These are phyloP conservation scores for Solenopsis invicta DNA, from an alignment of 1,140 invertebrate species.

Conservation along the genomic window DNA sequence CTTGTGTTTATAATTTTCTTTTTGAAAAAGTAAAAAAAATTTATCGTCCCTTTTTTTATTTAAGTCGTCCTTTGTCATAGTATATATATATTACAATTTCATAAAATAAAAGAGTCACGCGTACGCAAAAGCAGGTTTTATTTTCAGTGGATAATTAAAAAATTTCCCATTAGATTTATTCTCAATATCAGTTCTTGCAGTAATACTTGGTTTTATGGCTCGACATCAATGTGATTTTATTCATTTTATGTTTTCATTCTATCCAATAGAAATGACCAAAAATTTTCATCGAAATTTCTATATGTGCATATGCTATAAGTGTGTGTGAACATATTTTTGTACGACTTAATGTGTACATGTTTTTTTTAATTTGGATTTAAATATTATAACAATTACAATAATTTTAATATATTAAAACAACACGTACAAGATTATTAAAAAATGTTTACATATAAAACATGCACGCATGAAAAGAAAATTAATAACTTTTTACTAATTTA, in stretches of 20 bases:
- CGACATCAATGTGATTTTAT: slow-evolving; percentile 3
- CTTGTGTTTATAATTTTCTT: neutral
- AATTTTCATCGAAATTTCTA: slow-evolving; percentile 35
- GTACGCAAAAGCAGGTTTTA: slow-evolving; percentile 8
- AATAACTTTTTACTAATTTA: neutral
- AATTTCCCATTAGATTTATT: slow-evolving; percentile 29
- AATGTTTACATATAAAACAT: neutral
- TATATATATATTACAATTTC: slow-evolving; percentile 28
- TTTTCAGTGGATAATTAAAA: slow-evolving; percentile 24
- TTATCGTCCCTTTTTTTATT: neutral
- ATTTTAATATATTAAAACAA: too few species aligned
- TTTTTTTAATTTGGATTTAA: neutral
- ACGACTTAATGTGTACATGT: neutral
- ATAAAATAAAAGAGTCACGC: neutral
- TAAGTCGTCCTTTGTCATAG: neutral
- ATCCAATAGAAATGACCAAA: neutral
- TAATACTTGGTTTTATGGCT: neutral
- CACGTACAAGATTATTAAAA: neutral
- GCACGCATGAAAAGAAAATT: neutral
- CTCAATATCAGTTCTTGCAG: neutral
- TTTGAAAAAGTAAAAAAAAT: neutral
- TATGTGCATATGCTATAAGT: neutral
- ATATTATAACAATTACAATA: too few species aligned
- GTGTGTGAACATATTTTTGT: neutral
- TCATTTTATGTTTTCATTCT: slow-evolving; percentile 35